Base-by-base conservation (phyloP, 2,888 invertebrate species). In the Cynaeus angustus region DNA sequence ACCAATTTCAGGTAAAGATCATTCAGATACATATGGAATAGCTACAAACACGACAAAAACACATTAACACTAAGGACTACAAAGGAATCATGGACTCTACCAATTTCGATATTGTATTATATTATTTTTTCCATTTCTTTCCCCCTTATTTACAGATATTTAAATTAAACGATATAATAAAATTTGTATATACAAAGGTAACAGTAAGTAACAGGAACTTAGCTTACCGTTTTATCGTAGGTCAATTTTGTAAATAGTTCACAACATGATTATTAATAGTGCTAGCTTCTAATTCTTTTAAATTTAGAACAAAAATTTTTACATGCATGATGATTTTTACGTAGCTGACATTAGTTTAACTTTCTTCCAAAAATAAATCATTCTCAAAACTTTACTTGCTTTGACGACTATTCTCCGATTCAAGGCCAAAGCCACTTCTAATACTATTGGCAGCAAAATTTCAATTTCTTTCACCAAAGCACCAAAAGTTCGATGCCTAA, bases 1-100 rank as follows among this genome's bases (percentile, higher is more conserved):
- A 99, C 99, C 21, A 98, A 99, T 89, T 99, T 99, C 88, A 91
- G 96, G 94, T 93, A 87, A 83, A 75, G 62, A 67, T 53, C 30
- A 66, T 53, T 65, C 50, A 59, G 46, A 50, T 56, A 68, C 41
- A 56, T 21, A 67, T 50, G 64, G 46, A 67, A 45, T 58, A 55
- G 38, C n/a, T 41, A 64, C 65, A 68, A 67, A 64, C 61, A 66
- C 62, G 53, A 64, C 58, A 64, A 69, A 58, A 69, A 66, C 66
- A 66, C 66, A 56, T 55, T 59, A 46, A 69, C 45, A 64, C 58
- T 28, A 58, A 37, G 68, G 62, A 45, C 28, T 26, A 53, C 33
- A 21, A 66, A 43, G 45, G 52, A 43, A 59, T 10, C 26, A 46
- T 33, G 59, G 46, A 59, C n/a, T 28, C 45, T 6, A 45, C 59